Evolutionary conservation across 2,797 vertebrate genomes (phyloP).

Genomic region (Manis javanica): DNA sequence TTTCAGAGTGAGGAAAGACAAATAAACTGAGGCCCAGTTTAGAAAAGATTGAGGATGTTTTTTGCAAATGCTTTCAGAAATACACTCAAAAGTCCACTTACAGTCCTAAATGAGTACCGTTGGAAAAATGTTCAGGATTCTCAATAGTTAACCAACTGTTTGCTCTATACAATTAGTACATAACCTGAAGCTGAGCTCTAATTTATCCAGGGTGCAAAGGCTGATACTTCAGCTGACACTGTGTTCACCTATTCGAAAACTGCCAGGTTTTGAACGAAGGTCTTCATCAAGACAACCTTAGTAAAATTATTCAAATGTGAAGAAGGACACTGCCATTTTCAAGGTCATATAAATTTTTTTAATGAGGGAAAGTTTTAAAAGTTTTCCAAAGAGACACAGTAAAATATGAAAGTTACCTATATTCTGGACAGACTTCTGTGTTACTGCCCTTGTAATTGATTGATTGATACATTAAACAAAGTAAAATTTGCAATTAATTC

Average conservation of each 20-base stretch:
- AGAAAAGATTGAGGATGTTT: background rate
- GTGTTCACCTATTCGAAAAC: background rate
- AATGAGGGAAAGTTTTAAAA: background rate
- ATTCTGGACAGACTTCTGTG: background rate
- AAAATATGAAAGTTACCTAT: background rate
- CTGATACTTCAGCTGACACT: background rate
- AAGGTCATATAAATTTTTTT: background rate
- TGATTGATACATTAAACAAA: background rate
- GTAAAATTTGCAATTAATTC: background rate
- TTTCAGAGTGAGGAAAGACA: background rate
- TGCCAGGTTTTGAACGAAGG: background rate
- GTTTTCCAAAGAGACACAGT: conserved; percentile 13
- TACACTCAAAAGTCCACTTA: background rate
- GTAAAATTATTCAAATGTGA: conserved; percentile 38
- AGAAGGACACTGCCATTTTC: background rate
- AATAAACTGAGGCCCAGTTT: background rate
- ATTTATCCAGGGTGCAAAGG: background rate
- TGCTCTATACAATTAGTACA: background rate
- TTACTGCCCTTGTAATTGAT: background rate
- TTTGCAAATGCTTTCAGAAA: conserved; percentile 42
- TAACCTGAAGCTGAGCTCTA: conserved; percentile 39
- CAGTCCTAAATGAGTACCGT: conserved; percentile 31
- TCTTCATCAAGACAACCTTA: background rate
- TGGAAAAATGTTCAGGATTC: background rate
- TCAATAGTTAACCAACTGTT: background rate